Evolutionary conservation across 2,888 invertebrate species (phyloP), one percentile per base, ranked within the genome.

Genomic region (Eristalis tenax): DNA sequence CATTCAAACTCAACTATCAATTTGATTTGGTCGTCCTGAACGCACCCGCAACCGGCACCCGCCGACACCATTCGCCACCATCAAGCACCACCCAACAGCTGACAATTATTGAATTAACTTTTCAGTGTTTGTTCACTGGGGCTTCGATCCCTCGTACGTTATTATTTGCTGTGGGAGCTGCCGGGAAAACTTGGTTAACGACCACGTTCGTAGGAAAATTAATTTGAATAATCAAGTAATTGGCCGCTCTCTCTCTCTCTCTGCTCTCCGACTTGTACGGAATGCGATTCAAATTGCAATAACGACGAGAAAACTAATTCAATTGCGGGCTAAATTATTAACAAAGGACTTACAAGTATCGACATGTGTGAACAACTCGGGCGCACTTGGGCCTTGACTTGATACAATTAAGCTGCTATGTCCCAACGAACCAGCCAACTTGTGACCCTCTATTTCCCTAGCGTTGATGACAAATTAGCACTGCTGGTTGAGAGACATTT

Each of bases 1-100:
- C 91, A 91, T 90, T 89, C 89, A 89, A 90, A 89, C 89, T 90
- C 88, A 83, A 83, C 81, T 68, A 68, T 50, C 74, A 69, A 69
- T 69, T 69, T 15, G 38, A 82, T 70, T 75, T 35, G 64, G 32
- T 76, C 59, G 40, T 65, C 23, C 43, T 43, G 43, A 15, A 18
- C 50, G 50, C 50, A 50, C 50, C 50, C 50, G 50, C 50, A 50
- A 10, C n/a, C 18, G 50, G 18, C 28, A 5, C 0, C 26, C 26
- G 26, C 26, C 26, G 26, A 6, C 50, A 50, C 50, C 50, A 6
- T 18, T 18, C 43, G 22, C 23, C 38, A 32, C 32, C 32, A 6
- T 32, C 32, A 32, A 32, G 32, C 5, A 4, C 32, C 32, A 23
- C 32, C 59, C 56, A 69, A 74, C 69, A 18, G 4, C 81, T 74